Evolutionary conservation across 1,140 invertebrate species (phyloP), one percentile per base, ranked within the genome.

Genomic region (Papilio machaon): DNA sequence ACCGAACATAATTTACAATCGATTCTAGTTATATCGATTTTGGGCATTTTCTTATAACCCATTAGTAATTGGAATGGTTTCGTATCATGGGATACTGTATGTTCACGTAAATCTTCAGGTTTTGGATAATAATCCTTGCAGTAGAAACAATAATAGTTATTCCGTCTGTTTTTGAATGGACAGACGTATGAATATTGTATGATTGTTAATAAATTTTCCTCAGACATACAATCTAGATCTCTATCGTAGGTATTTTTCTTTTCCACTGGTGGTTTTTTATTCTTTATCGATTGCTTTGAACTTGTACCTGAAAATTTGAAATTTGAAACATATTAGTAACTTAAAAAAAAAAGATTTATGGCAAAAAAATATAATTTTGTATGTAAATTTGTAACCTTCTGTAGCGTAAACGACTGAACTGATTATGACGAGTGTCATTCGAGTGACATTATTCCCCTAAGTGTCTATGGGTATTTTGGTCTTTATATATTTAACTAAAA

Each of bases 71-170:
- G 91, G 80, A 94, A 94, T 0, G 91, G 91, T 81, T 94, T 94
- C 0, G 93, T 93, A 82, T 94, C 92, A 70, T 94, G 93, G 2
- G 89, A 87, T 0, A 90, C 79, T 0, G 92, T 94, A 70, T 94
- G 93, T 15, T 93, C 92, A 23, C 93, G 81, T n/a, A 94, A 79
- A 73, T 94, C 93, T 73, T 94, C 92, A 0, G 93, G 93, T 73
- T 94, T 94, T 0, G 92, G 90, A 64, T 91, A 94, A 52, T 93
- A 93, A 47, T 94, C 91, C 70, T 94, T 94, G 79, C 93, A 94
- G 77, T 94, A 94, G 81, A 93, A 94, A 80, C 93, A 94, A 74
- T 94, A 94, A 58, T 94, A 94, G 54, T 94, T 94, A 43, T 94
- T 94, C n/a, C 91, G 82, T 81, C 92, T 83, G 60, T 94, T 94